These are phyloP conservation scores for Sinocyclocheilus anshuiensis DNA, from an alignment of 2,113 vertebrate species.

Conservation along the genomic window DNA sequence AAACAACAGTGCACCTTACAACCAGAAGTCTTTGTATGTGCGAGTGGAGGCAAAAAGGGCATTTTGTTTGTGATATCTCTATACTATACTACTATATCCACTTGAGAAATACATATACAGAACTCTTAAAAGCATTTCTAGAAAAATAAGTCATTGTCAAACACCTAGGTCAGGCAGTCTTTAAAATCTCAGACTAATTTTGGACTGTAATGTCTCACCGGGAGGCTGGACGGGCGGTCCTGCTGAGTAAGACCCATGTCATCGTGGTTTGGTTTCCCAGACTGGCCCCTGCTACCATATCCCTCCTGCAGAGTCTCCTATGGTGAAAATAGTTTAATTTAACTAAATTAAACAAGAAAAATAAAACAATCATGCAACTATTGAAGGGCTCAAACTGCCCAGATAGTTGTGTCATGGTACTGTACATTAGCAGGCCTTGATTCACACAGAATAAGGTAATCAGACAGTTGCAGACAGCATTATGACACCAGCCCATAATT, in stretches of 20 bases:
- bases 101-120: not conserved
- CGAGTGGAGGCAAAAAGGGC: not conserved
- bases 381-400: not conserved
- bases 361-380: not conserved
- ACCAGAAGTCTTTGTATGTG: not conserved
- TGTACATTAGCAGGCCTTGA: slow-evolving; percentile 12
- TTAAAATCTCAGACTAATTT: slow-evolving; percentile 9
- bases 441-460: slow-evolving; percentile 14
- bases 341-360: too few relatives aligned
- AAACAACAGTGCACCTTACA: not conserved
- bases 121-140: not conserved
- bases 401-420: not conserved
- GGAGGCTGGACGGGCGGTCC: slow-evolving; percentile 91
- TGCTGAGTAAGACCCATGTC: slow-evolving; percentile 90
- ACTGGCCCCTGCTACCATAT: slow-evolving; percentile 85
- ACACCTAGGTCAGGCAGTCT: not conserved
- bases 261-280: slow-evolving; percentile 90
- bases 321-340: not conserved
- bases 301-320: slow-evolving; percentile 91
- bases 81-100: not conserved
- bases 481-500: slow-evolving; percentile 2
- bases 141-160: not conserved
- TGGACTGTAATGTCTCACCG: slow-evolving; percentile 77
- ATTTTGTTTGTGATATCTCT: not conserved
- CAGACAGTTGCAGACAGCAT: not conserved